Evolutionary conservation across 2,888 invertebrate genomes (phyloP).

Genomic region (Drosophila acutilabella): DNA sequence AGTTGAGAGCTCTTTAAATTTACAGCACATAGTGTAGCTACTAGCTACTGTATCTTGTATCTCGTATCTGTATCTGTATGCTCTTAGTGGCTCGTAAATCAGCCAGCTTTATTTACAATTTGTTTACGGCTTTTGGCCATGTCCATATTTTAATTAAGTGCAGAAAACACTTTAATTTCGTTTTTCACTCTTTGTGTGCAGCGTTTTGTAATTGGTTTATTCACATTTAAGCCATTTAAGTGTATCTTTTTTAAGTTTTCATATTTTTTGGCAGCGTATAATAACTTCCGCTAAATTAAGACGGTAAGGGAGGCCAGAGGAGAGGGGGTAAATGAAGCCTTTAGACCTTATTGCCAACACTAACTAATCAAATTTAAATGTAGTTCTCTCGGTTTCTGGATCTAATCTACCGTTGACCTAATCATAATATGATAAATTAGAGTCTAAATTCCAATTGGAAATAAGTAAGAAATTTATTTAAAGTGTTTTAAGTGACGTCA

Average conservation of each 20-base stretch:
- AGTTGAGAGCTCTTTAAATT: slow-evolving; percentile 69
- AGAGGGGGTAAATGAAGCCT: no score
- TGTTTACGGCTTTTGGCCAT: slow-evolving; percentile 29
- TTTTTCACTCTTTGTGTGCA: not conserved
- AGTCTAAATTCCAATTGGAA: no score
- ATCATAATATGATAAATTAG: no score
- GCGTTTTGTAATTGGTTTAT: slow-evolving; percentile 18
- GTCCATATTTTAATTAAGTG: slow-evolving; percentile 53
- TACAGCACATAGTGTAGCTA: slow-evolving; percentile 52
- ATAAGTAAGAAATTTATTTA: no score
- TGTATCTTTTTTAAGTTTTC: not conserved
- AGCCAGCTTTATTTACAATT: slow-evolving; percentile 55
- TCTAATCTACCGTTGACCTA: no score
- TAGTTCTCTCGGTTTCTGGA: no score
- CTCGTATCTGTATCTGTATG: slow-evolving; percentile 19
- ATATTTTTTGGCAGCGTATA: not conserved
- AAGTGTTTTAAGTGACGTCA: not conserved
- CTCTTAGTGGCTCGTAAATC: slow-evolving; percentile 61
- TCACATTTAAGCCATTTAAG: slow-evolving; percentile 19
- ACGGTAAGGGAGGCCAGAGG: no score
- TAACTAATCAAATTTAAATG: no score
- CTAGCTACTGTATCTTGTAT: slow-evolving; percentile 30
- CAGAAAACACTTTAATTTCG: not conserved
- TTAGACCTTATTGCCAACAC: no score
- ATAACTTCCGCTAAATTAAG: not conserved